phyloP scores from a whole-genome alignment of 2,113 vertebrate species.

The Eublepharis macularius region DNA sequence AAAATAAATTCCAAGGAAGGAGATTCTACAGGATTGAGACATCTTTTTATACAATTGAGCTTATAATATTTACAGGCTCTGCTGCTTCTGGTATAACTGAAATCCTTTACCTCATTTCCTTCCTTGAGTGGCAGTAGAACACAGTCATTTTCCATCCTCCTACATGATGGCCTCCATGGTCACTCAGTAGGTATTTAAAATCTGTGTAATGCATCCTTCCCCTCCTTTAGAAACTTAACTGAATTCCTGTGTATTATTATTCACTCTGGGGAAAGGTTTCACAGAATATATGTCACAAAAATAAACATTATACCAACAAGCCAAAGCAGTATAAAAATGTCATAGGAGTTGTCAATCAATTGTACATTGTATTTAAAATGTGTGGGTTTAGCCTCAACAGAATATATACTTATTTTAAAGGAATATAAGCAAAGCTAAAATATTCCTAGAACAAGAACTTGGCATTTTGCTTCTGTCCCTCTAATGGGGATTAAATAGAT shows the following conservation, averaged over 20 bases:
- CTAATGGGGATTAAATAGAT: neutral
- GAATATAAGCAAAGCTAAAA: neutral
- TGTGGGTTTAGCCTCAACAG: neutral
- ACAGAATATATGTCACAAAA: neutral
- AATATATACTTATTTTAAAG: neutral
- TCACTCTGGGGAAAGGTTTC: neutral
- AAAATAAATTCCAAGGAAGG: neutral
- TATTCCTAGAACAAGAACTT: neutral
- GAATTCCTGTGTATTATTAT: neutral
- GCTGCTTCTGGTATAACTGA: neutral
- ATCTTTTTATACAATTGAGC: neutral
- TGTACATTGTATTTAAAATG: neutral
- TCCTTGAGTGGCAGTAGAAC: neutral
- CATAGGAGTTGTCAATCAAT: neutral
- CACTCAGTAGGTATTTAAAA: neutral
- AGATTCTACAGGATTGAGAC: neutral
- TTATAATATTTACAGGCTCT: neutral
- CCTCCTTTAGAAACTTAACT: neutral
- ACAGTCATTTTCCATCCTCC: neutral
- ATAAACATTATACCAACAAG: neutral
- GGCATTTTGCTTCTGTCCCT: neutral
- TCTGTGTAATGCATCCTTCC: neutral
- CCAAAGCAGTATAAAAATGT: neutral
- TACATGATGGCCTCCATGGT: neutral
- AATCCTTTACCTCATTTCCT: neutral